These are phyloP conservation scores for Mus pahari DNA, from an alignment of 2,113 vertebrate genomes.

Conservation along the genomic window DNA sequence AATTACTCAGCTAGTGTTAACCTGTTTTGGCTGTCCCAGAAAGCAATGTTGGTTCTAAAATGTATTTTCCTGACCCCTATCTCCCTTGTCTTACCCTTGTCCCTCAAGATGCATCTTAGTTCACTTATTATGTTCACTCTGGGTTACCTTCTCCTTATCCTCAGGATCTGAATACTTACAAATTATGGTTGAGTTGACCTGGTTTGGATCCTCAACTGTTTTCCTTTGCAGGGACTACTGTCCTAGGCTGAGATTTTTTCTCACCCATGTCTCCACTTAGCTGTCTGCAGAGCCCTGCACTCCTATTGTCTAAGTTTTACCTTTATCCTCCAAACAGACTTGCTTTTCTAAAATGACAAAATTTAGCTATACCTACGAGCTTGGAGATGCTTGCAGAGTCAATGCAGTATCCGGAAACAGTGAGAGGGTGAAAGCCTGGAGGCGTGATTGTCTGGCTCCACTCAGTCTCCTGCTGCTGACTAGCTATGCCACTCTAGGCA, in stretches of 20 bases:
- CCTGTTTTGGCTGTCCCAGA: neutral
- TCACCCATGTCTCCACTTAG: neutral
- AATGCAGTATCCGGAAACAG: neutral
- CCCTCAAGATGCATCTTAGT: neutral
- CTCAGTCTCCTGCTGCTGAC: neutral
- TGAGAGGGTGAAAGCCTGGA: rapidly evolving
- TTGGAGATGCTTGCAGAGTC: neutral
- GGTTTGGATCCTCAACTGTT: neutral
- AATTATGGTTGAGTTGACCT: neutral
- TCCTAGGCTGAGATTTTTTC: neutral
- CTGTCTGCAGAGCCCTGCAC: neutral
- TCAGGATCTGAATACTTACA: neutral
- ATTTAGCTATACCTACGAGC: neutral
- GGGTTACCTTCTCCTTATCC: neutral
- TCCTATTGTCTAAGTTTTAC: neutral
- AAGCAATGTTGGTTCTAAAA: neutral
- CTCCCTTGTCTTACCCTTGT: rapidly evolving
- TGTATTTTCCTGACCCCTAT: neutral
- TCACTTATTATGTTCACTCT: neutral
- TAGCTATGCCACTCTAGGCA: too few relatives aligned
- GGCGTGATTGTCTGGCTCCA: rapidly evolving
- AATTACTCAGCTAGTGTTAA: neutral
- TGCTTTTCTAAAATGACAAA: neutral
- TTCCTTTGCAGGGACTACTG: neutral
- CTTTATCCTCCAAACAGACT: neutral